A percentile compares a stretch with the other conserved stretches of the same genome.
Conservation (phyloP, 1,140 invertebrate species). For the Odontomachus brunneus region DNA sequence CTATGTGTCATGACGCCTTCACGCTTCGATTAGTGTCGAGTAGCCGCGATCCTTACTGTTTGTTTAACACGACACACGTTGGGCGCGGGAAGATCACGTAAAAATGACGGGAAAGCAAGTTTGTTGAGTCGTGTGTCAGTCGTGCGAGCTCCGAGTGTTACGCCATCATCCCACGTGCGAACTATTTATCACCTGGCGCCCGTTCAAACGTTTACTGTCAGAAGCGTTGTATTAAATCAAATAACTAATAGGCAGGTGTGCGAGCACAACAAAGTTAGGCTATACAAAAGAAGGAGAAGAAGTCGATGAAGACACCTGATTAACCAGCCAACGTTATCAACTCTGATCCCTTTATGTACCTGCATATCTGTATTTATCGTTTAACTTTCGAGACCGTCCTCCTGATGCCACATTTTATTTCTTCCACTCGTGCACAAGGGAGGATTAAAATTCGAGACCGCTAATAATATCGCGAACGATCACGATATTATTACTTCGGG, state of each 20-base stretch:
- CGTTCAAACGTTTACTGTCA: constrained; percentile 1
- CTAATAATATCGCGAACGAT: too few relatives aligned
- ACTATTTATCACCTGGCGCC: constrained; percentile 36
- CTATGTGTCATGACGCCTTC: constrained; percentile 32
- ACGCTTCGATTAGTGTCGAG: neutral
- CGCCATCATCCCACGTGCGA: neutral
- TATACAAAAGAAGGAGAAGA: too few relatives aligned
- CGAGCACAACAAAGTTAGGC: neutral
- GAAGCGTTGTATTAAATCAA: constrained; percentile 42
- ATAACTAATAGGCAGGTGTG: constrained; percentile 13
- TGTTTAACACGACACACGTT: neutral
- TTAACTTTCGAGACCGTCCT: too few relatives aligned
- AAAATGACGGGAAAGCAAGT: constrained; percentile 28
- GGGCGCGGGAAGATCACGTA: neutral
- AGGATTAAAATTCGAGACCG: too few relatives aligned
- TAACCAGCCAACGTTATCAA: too few relatives aligned
- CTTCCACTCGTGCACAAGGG: too few relatives aligned
- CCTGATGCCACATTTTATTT: too few relatives aligned
- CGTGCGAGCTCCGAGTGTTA: constrained; percentile 6
- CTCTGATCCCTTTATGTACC: too few relatives aligned
- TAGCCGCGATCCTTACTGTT: constrained; percentile 18
- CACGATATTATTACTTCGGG: too few relatives aligned
- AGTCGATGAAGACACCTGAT: too few relatives aligned
- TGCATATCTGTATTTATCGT: too few relatives aligned
- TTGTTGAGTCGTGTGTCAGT: constrained; percentile 14